Conservation (phyloP, 2,113 vertebrate species). For the Microcebus griseorufus region DNA sequence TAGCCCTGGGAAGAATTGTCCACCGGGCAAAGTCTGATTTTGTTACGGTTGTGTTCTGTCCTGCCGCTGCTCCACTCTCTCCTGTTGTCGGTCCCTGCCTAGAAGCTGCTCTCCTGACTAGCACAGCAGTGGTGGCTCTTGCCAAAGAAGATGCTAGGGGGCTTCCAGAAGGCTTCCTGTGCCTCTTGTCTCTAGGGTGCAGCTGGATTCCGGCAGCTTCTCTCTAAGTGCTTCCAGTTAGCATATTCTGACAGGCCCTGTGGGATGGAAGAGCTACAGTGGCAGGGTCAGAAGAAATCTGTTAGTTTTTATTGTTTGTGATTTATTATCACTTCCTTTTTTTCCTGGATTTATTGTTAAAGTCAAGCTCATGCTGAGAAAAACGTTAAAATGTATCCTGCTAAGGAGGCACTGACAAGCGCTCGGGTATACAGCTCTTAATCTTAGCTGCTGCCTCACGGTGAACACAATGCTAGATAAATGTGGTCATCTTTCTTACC, state of each 20-base stretch:
- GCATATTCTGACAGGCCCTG: background rate
- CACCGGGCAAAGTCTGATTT: background rate
- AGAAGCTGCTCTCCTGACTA: background rate
- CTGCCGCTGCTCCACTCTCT: background rate
- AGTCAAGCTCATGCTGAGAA: slow-evolving; percentile 48
- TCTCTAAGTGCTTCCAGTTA: slow-evolving; percentile 20
- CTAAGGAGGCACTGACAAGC: slow-evolving; percentile 19
- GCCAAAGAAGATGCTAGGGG: background rate
- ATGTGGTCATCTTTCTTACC: background rate
- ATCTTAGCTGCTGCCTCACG: background rate
- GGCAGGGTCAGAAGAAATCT: background rate
- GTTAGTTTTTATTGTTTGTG: slow-evolving; percentile 44
- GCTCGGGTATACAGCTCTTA: background rate
- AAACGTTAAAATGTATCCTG: background rate
- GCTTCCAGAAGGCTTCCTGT: background rate
- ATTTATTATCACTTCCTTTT: slow-evolving; percentile 14
- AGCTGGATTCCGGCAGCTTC: background rate
- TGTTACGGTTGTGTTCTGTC: accelerated
- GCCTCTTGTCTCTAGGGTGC: background rate
- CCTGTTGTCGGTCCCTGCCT: accelerated
- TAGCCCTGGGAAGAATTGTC: background rate
- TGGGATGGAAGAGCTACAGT: background rate
- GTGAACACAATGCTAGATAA: background rate
- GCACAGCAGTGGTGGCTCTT: background rate
- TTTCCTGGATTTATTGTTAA: slow-evolving; percentile 57